These are phyloP conservation scores for Diarsia mendica DNA, from an alignment of 2,888 invertebrate species.

Conservation along the genomic window DNA sequence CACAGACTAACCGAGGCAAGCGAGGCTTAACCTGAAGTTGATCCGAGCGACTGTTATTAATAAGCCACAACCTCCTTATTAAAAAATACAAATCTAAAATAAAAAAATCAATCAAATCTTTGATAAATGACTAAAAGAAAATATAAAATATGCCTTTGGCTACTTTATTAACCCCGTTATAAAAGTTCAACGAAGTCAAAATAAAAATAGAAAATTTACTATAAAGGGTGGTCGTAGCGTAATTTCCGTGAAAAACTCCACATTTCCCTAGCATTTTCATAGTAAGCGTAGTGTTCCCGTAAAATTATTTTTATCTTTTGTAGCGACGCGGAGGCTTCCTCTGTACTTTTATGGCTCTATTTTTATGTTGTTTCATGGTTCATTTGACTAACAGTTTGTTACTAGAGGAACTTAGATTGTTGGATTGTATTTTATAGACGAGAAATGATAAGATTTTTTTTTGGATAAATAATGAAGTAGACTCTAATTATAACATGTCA, in stretches of 20 bases:
- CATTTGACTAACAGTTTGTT: background rate
- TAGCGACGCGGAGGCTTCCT: background rate
- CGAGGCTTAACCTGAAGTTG: too few species aligned
- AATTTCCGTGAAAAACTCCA: conserved; percentile 34
- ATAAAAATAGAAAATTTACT: background rate
- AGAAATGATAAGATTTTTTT: background rate
- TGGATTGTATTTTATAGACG: background rate
- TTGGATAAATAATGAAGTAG: too few species aligned
- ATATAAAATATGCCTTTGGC: background rate
- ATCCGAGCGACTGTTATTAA: too few species aligned
- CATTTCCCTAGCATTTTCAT: conserved; percentile 40
- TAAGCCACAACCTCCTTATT: too few species aligned
- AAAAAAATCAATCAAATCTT: too few species aligned
- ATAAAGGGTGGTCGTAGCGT: background rate
- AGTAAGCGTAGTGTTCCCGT: conserved; percentile 18
- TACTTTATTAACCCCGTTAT: background rate
- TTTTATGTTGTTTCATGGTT: conserved; percentile 26
- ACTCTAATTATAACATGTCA: too few species aligned
- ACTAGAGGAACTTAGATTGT: background rate
- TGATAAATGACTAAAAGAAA: too few species aligned
- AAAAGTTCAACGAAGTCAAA: background rate
- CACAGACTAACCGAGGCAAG: too few species aligned
- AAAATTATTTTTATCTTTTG: conserved; percentile 40
- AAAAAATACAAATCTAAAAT: too few species aligned
- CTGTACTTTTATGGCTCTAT: background rate